Evolutionary conservation across 2,113 vertebrate genomes (phyloP).

Genomic region (Etia nguti): DNA sequence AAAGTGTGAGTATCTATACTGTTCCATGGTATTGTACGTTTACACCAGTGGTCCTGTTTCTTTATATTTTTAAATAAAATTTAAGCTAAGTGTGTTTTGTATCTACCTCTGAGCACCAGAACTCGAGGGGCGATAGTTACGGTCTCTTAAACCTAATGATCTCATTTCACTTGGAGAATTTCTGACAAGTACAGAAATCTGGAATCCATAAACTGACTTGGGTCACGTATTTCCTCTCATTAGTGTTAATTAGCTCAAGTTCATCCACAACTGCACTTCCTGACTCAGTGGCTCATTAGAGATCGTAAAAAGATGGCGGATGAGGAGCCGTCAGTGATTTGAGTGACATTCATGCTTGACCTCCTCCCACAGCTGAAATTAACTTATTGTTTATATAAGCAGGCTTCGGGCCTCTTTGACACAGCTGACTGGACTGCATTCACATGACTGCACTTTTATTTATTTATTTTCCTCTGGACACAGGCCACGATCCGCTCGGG

Average conservation of each 20-base stretch:
- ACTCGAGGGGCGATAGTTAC: not conserved
- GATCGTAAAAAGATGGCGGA: not conserved
- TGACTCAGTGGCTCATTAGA: slow-evolving; percentile 10
- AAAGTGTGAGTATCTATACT: not conserved
- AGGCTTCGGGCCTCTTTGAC: not conserved
- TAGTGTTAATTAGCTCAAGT: not conserved
- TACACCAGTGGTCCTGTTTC: slow-evolving; percentile 39
- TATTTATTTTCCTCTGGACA: not conserved
- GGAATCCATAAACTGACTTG: not conserved
- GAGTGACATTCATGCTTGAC: not conserved
- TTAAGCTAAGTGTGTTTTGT: not conserved
- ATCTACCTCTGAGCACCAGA: not conserved
- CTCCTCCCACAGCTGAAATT: not conserved
- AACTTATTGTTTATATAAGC: not conserved
- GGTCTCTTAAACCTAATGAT: not conserved
- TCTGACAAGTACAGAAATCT: not conserved
- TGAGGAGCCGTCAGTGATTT: not conserved
- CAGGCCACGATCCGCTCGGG: not conserved
- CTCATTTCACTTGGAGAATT: not conserved
- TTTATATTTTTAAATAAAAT: slow-evolving; percentile 63
- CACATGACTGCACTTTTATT: not conserved
- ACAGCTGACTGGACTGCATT: not conserved
- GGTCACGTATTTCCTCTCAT: not conserved
- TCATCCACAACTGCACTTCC: not conserved
- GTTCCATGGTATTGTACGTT: slow-evolving; percentile 7